These are phyloP conservation scores for Lasioglossum marginatum DNA, from an alignment of 2,888 invertebrate genomes.

Conservation along the genomic window DNA sequence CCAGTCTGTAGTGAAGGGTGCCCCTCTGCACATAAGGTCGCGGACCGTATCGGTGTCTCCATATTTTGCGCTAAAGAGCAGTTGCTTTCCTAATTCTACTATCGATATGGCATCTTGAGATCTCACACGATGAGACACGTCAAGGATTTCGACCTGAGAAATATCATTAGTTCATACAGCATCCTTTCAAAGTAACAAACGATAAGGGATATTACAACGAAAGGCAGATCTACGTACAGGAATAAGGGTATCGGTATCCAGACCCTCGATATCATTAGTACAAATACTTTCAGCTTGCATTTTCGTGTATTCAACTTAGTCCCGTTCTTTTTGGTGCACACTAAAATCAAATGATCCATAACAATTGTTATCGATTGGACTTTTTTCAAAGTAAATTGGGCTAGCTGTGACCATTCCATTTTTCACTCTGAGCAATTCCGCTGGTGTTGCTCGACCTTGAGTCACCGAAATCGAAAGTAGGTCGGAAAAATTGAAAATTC, in stretches of 20 bases:
- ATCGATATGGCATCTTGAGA: conserved; percentile 84
- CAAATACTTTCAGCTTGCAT: conserved; percentile 83
- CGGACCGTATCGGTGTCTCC: conserved; percentile 92
- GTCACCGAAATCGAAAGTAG: conserved; percentile 65
- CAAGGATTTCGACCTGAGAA: conserved; percentile 78
- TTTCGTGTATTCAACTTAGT: conserved; percentile 69
- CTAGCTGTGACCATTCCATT: conserved; percentile 62
- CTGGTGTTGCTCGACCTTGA: conserved; percentile 70
- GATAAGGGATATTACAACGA: not conserved
- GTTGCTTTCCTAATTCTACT: conserved; percentile 93
- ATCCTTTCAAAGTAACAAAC: not conserved
- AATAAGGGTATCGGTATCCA: conserved; percentile 83
- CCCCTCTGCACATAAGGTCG: conserved; percentile 92
- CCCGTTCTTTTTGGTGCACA: conserved; percentile 56
- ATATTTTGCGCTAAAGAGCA: conserved; percentile 91
- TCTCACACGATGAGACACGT: conserved; percentile 75
- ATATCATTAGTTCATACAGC: conserved; percentile 8
- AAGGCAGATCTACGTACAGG: conserved; percentile 81
- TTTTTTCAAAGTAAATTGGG: conserved; percentile 48
- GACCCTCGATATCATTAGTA: conserved; percentile 80
- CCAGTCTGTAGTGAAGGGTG: conserved; percentile 97
- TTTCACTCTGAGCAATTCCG: conserved; percentile 49
- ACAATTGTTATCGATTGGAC: conserved; percentile 44
- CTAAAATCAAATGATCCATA: conserved; percentile 73
- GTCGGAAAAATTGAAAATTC: conserved; percentile 62